These are phyloP conservation scores for Drosophila tanythrix DNA, from an alignment of 2,888 invertebrate genomes.

Conservation along the genomic window DNA sequence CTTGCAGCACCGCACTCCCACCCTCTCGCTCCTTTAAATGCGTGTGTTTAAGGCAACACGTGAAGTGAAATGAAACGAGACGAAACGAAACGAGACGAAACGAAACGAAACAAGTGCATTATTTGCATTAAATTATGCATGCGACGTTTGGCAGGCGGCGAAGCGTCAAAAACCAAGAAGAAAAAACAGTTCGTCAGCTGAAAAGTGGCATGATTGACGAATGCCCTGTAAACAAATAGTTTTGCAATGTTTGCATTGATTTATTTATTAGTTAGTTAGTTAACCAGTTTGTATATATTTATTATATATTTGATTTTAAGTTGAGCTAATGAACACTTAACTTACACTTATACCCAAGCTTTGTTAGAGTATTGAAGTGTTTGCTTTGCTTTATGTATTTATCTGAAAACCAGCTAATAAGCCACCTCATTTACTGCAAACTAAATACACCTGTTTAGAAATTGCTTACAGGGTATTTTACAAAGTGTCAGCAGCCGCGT, in stretches of 20 bases:
- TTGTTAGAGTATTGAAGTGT: not conserved
- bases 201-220: not conserved
- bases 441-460: conserved; percentile 4
- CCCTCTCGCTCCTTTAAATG: conserved; percentile 1
- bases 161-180: conserved; percentile 54
- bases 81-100: conserved; percentile 73
- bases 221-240: conserved; percentile 22
- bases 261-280: not conserved
- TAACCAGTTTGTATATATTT: not conserved
- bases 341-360: accelerated
- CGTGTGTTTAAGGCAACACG: conserved; percentile 62
- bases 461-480: conserved; percentile 21
- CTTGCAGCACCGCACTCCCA: not conserved
- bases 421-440: not conserved
- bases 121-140: conserved; percentile 81
- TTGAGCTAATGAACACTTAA: not conserved
- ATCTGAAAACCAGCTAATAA: not conserved
- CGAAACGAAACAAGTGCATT: conserved; percentile 80
- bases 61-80: conserved; percentile 59
- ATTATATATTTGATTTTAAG: not conserved
- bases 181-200: conserved; percentile 13
- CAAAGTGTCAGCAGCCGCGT: conserved; percentile 77
- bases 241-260: not conserved
- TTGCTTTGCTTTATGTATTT: not conserved
- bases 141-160: conserved; percentile 60